These are phyloP conservation scores for Nasonia longicornis DNA, from an alignment of 1,140 invertebrate species.

Conservation along the genomic window DNA sequence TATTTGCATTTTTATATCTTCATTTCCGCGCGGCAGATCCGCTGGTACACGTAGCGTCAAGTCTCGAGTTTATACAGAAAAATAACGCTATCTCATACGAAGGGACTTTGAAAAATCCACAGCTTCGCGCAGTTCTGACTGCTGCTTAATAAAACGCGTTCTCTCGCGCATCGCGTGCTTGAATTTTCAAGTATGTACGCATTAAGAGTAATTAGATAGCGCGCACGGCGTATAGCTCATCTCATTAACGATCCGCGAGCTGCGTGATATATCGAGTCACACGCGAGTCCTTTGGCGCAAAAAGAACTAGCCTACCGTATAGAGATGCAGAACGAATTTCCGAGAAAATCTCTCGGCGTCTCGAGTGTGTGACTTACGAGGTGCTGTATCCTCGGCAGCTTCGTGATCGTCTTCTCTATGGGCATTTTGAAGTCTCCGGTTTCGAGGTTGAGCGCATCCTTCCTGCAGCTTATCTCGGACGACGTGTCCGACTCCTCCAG, in stretches of 20 bases:
- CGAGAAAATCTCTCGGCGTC: slow-evolving; percentile 7
- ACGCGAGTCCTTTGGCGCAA: neutral
- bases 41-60: too few relatives aligned
- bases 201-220: slow-evolving; percentile 4
- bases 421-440: slow-evolving; percentile 68
- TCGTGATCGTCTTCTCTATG: slow-evolving; percentile 68
- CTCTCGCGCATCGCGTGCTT: neutral
- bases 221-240: neutral
- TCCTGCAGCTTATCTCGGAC: slow-evolving; percentile 71
- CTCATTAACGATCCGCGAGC: neutral
- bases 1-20: slow-evolving; percentile 5
- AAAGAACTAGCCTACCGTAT: neutral
- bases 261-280: neutral
- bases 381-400: slow-evolving; percentile 70
- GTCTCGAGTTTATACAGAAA: neutral
- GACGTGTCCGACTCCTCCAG: slow-evolving; percentile 72
- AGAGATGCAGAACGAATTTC: neutral
- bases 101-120: too few relatives aligned
- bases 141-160: neutral
- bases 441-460: slow-evolving; percentile 68
- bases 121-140: too few relatives aligned
- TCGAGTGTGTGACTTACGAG: slow-evolving; percentile 59
- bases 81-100: neutral
- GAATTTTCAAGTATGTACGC: neutral
- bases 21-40: neutral